phyloP scores from a whole-genome alignment of 2,888 invertebrate species.

The Branchipolynoe longqiensis region DNA sequence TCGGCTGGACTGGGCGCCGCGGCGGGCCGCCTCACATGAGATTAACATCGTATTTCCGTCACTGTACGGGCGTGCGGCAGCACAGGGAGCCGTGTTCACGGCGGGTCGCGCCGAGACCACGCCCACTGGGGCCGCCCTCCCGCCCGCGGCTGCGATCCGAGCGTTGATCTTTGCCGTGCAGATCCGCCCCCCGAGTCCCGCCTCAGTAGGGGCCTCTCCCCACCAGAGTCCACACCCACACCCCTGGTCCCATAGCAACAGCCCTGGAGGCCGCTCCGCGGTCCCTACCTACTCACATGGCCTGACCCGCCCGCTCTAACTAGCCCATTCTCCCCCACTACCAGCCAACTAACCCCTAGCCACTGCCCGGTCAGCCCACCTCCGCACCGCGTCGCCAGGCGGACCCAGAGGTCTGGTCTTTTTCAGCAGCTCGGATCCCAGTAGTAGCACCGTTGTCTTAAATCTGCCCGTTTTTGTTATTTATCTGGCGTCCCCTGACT shows the following conservation, averaged over 20 bases:
- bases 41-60: slow-evolving; percentile 50
- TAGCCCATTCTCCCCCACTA: too few species aligned
- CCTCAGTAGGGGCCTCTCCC: neutral
- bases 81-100: slow-evolving; percentile 45
- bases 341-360: neutral
- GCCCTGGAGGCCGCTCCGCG: slow-evolving; percentile 22
- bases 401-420: neutral
- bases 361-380: neutral
- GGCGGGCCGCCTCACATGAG: slow-evolving; percentile 38
- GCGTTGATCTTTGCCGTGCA: slow-evolving; percentile 6
- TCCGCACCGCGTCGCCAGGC: neutral
- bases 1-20: neutral
- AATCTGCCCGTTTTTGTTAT: slow-evolving; percentile 3
- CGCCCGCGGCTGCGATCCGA: neutral
- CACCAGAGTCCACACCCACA: slow-evolving; percentile 32
- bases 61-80: neutral
- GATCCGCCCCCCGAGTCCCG: neutral
- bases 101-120: slow-evolving; percentile 1
- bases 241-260: too few species aligned
- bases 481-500: slow-evolving; percentile 10
- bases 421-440: neutral
- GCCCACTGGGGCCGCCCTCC: neutral
- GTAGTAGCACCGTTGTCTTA: neutral
- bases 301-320: neutral
- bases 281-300: slow-evolving; percentile 6